Percentiles rank a stretch among this genome's conserved stretches.
Conservation (phyloP, 2,113 vertebrate species). For the Spea bombifrons region DNA sequence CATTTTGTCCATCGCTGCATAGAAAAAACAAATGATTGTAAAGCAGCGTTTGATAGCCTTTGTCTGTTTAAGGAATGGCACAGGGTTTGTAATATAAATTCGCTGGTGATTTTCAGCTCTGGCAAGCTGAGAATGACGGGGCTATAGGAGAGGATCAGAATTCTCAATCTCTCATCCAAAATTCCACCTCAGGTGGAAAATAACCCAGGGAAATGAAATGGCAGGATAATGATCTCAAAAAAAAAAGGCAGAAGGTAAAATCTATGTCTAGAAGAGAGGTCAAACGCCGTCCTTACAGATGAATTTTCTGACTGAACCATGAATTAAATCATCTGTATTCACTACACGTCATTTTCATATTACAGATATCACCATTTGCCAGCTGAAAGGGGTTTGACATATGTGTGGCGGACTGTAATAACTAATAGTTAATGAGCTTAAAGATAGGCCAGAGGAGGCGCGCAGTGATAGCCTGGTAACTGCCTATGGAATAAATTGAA, state of each 20-base stretch:
- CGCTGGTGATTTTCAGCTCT: not conserved
- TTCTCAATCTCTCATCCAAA: not conserved
- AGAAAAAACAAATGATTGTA: constrained; percentile 7
- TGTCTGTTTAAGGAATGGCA: constrained; percentile 8
- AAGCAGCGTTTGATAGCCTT: not conserved
- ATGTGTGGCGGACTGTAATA: no score
- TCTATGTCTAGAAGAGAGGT: not conserved
- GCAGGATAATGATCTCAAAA: not conserved
- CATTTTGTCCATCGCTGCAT: constrained; percentile 11
- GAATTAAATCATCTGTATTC: not conserved
- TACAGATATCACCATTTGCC: no score
- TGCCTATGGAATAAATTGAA: not conserved
- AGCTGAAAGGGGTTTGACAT: no score
- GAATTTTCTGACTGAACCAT: no score
- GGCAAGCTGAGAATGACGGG: constrained; percentile 7
- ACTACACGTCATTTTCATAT: not conserved
- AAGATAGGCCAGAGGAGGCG: no score
- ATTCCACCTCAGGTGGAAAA: not conserved
- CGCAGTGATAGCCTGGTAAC: not conserved
- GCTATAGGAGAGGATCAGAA: constrained; percentile 11
- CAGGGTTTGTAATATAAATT: constrained; percentile 4
- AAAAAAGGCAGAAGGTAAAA: not conserved
- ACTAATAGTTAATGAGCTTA: no score
- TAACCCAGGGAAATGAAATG: not conserved
- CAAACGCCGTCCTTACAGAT: not conserved